phyloP scores from a whole-genome alignment of 2,113 vertebrate species.

The Cairina moschata region DNA sequence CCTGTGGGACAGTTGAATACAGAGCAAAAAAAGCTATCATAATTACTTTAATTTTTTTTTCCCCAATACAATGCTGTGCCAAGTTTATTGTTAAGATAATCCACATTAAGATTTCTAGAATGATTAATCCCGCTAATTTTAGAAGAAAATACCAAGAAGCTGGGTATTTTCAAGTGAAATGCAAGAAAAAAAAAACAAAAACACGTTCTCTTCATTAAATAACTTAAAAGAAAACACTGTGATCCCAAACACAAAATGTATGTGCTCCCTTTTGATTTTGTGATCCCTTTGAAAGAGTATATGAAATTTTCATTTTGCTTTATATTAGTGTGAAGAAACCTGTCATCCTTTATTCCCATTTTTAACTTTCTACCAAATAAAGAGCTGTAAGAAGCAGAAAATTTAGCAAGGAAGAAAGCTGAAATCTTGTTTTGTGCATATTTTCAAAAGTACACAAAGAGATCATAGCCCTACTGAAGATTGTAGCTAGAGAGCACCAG shows the following conservation, averaged over 20 bases:
- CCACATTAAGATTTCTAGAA: background rate
- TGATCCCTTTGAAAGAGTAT: background rate
- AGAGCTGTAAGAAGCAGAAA: background rate
- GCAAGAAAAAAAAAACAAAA: background rate
- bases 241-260: background rate
- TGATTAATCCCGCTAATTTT: constrained; percentile 1
- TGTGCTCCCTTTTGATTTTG: background rate
- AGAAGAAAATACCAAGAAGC: background rate
- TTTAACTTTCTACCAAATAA: background rate
- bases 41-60: background rate
- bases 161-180: background rate
- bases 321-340: background rate
- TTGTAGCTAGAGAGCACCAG: background rate
- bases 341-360: background rate
- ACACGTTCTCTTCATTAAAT: background rate
- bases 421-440: constrained; percentile 12
- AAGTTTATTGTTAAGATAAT: background rate
- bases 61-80: background rate
- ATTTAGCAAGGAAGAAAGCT: fast-evolving
- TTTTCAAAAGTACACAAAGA: background rate
- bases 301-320: background rate
- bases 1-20: background rate
- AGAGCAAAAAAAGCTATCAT: background rate
- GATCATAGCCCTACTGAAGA: background rate
- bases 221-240: background rate